These are phyloP conservation scores for Crocodylus rhombifer DNA, from an alignment of 2,797 vertebrate species.

Conservation along the genomic window DNA sequence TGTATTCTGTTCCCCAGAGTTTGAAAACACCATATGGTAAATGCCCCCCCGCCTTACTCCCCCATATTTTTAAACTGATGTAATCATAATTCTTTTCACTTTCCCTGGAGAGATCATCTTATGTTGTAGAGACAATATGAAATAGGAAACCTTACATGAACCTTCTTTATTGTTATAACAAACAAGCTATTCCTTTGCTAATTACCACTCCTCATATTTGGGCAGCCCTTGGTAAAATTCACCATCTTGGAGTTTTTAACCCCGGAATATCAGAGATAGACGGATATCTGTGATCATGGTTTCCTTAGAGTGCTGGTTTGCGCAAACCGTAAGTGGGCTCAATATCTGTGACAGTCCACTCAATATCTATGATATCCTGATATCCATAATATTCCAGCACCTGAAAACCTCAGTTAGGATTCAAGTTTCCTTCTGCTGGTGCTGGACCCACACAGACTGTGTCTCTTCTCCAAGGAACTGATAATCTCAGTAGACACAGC, in stretches of 20 bases:
- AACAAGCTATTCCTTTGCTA: background rate
- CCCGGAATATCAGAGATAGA: background rate
- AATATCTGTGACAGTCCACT: background rate
- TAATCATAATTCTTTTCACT: slow-evolving; percentile 74
- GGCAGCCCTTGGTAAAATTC: background rate
- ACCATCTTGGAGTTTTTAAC: background rate
- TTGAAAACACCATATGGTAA: slow-evolving; percentile 65
- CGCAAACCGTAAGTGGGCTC: background rate
- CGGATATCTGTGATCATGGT: background rate
- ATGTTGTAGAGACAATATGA: slow-evolving; percentile 58
- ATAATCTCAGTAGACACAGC: background rate
- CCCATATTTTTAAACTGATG: slow-evolving; percentile 58
- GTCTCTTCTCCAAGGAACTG: background rate
- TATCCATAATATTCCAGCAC: background rate
- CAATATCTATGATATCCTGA: background rate
- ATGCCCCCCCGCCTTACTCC: slow-evolving; percentile 10
- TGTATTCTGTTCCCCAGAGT: slow-evolving; percentile 63
- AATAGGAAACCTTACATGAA: slow-evolving; percentile 51
- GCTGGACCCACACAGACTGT: background rate
- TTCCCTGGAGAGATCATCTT: slow-evolving; percentile 68
- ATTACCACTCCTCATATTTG: slow-evolving; percentile 9
- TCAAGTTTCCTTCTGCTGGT: background rate
- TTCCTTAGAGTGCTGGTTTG: background rate
- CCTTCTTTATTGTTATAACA: slow-evolving; percentile 39
- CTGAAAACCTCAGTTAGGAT: background rate